phyloP scores from a whole-genome alignment of 2,113 vertebrate genomes.

The Albula glossodonta region DNA sequence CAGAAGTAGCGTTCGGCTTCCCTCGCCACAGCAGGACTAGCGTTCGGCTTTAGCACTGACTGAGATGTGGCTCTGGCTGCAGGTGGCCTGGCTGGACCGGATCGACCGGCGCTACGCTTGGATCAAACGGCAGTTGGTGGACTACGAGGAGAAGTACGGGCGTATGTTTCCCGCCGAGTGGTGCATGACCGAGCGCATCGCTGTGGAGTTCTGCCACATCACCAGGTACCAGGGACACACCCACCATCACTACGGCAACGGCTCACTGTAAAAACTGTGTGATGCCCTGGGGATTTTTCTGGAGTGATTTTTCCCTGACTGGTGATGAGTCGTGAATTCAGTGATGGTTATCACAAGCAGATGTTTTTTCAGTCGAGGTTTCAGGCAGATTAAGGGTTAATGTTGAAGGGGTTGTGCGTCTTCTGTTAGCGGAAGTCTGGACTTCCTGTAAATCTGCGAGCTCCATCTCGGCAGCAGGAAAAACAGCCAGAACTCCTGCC shows the following conservation, averaged over 20 bases:
- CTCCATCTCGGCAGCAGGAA: not conserved
- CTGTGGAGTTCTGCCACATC: constrained; percentile 94
- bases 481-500: not conserved
- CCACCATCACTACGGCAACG: not conserved
- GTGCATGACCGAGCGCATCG: constrained; percentile 95
- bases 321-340: not conserved
- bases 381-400: not conserved
- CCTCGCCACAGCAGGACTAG: no score
- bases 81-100: constrained; percentile 98
- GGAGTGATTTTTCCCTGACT: no score
- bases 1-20: no score
- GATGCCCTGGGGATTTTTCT: no score
- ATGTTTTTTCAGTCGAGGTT: not conserved
- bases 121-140: constrained; percentile 95
- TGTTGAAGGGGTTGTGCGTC: not conserved
- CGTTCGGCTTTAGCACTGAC: no score
- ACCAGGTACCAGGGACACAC: constrained; percentile 75
- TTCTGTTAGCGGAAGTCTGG: no score
- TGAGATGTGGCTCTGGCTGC: constrained; percentile 20
- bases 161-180: constrained; percentile 95
- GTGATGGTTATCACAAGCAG: no score
- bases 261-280: no score
- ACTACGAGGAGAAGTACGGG: constrained; percentile 96
- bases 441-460: no score
- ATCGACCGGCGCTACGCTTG: constrained; percentile 92